These are phyloP conservation scores for Ethmia dodecea DNA, from an alignment of 2,888 invertebrate species.

Conservation along the genomic window DNA sequence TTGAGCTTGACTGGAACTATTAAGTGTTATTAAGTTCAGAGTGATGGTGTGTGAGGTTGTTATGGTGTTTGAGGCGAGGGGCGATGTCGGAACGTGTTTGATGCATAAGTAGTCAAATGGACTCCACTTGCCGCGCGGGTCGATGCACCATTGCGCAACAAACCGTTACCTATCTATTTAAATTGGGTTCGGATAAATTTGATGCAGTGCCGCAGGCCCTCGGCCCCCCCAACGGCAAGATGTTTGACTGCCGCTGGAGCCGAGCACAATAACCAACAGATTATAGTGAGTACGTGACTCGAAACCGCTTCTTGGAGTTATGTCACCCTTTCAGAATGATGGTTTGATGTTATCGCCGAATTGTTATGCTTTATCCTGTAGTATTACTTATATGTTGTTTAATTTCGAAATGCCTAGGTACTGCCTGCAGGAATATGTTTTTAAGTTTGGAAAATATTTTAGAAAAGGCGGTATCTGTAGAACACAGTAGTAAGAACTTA, in stretches of 20 bases:
- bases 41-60: conserved; percentile 28
- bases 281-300: conserved; percentile 4
- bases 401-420: too few species aligned
- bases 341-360: conserved; percentile 26
- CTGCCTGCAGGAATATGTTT: too few species aligned
- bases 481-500: too few species aligned
- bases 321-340: conserved; percentile 30
- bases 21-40: conserved; percentile 47
- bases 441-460: too few species aligned
- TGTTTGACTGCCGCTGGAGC: conserved; percentile 28
- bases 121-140: conserved; percentile 46
- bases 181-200: conserved; percentile 63
- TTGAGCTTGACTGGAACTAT: conserved; percentile 45
- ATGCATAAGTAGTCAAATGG: conserved; percentile 68
- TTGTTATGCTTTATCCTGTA: conserved; percentile 6
- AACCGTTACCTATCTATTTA: conserved; percentile 66
- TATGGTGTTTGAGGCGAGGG: conserved; percentile 32
- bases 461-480: too few species aligned
- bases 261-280: conserved; percentile 39
- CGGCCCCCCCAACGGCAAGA: conserved; percentile 26
- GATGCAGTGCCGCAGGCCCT: conserved; percentile 35
- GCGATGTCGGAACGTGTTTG: conserved; percentile 57
- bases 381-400: too few species aligned
- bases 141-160: conserved; percentile 67
- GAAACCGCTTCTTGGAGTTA: conserved; percentile 38